These are phyloP conservation scores for Erythrolamprus reginae DNA, from an alignment of 2,113 vertebrate species.

Conservation along the genomic window DNA sequence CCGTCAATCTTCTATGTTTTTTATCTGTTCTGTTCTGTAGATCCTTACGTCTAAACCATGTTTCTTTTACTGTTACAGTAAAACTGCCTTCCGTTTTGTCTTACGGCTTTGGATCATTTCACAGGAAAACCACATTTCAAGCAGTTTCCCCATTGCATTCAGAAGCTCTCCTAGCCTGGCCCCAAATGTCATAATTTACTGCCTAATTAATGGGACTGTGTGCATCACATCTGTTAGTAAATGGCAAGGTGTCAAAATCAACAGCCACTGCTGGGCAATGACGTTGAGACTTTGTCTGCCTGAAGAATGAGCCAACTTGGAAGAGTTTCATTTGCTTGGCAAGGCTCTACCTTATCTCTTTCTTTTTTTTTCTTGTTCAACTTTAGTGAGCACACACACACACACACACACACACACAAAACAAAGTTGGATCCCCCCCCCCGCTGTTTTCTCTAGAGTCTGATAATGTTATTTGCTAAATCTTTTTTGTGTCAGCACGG, in stretches of 20 bases:
- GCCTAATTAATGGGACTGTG: not conserved
- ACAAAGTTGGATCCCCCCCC: not conserved
- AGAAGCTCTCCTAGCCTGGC: not conserved
- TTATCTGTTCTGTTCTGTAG: not conserved
- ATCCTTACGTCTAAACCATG: not conserved
- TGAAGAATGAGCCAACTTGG: not conserved
- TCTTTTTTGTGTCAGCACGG: constrained; percentile 39
- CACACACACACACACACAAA: not conserved
- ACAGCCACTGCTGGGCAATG: not conserved
- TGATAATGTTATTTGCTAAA: constrained; percentile 26
- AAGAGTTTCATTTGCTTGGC: not conserved
- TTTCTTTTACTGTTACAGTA: not conserved
- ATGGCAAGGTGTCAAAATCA: not conserved
- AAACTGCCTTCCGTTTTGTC: not conserved
- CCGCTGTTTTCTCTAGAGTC: constrained; percentile 23
- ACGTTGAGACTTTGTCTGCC: not conserved
- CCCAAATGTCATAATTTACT: not conserved
- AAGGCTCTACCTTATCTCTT: not conserved
- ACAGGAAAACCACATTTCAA: not conserved
- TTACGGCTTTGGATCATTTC: not conserved
- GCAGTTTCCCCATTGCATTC: not conserved
- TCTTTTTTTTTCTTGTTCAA: constrained; percentile 22
- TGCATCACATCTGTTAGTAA: not conserved
- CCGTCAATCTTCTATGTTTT: too few relatives aligned
- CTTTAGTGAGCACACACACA: not conserved